Evolutionary conservation across 2,113 vertebrate species (phyloP).

Genomic region (Panthera tigris): DNA sequence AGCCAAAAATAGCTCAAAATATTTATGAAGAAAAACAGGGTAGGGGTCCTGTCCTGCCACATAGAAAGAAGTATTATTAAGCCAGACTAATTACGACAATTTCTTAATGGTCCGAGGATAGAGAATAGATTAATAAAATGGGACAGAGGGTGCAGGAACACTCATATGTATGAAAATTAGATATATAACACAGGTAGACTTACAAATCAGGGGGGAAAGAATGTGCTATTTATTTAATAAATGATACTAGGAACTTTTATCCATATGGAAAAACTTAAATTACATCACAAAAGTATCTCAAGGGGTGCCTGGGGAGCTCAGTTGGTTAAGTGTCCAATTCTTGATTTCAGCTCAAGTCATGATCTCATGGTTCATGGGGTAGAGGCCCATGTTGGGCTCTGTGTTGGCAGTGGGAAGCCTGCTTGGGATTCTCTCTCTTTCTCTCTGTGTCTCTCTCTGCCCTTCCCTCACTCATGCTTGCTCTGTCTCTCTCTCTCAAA

Average conservation of each 20-base stretch:
- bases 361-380: too few species aligned
- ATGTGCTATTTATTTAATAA: not conserved
- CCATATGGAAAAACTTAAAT: not conserved
- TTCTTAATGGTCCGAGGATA: not conserved
- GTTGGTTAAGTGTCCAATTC: too few species aligned
- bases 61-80: not conserved
- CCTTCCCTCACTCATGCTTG: too few species aligned
- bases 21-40: not conserved
- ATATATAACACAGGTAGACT: not conserved
- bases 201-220: not conserved
- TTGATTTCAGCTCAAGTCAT: too few species aligned
- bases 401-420: too few species aligned
- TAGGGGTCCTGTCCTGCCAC: not conserved
- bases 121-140: not conserved
- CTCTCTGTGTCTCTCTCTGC: too few species aligned
- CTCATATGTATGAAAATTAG: not conserved
- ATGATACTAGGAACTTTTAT: not conserved
- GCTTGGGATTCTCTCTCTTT: too few species aligned
- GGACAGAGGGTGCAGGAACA: not conserved
- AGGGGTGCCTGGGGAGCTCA: not conserved
- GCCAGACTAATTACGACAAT: not conserved
- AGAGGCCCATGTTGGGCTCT: too few species aligned
- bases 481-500: too few species aligned
- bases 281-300: not conserved
- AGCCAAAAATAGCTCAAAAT: not conserved